Evolutionary conservation across 2,113 vertebrate genomes (phyloP).

Genomic region (Mustela nigripes): DNA sequence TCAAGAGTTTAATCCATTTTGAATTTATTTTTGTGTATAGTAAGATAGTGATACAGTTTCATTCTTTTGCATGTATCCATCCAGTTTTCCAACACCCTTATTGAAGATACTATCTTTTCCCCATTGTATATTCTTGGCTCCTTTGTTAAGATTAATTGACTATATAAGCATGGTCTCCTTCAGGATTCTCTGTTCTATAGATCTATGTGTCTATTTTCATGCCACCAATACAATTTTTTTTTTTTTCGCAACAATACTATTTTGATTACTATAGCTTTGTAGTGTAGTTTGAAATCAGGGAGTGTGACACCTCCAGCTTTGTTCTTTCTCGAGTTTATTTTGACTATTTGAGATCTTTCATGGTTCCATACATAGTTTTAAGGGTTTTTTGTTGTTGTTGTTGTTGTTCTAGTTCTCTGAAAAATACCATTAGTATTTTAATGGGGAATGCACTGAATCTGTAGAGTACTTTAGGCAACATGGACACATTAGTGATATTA

Average conservation of each 20-base stretch:
- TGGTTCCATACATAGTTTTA: not conserved
- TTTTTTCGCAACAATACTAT: not conserved
- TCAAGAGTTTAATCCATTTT: not conserved
- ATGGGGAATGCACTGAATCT: not conserved
- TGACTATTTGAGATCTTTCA: not conserved
- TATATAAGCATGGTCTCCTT: not conserved
- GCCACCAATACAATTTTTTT: not conserved
- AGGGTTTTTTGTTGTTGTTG: not conserved
- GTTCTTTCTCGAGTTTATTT: not conserved
- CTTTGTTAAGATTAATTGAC: not conserved
- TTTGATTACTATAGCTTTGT: not conserved
- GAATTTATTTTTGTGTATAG: not conserved
- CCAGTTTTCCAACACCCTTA: not conserved
- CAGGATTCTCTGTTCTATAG: not conserved
- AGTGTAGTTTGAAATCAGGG: not conserved
- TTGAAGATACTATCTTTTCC: not conserved
- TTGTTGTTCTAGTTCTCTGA: not conserved
- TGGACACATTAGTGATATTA: not conserved
- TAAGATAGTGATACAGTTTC: not conserved
- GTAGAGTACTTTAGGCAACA: not conserved
- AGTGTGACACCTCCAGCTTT: not conserved
- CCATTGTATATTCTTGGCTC: not conserved
- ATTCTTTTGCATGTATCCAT: not conserved
- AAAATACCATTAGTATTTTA: not conserved
- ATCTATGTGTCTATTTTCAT: not conserved